Base-by-base conservation (phyloP, 2,888 invertebrate species). In the Xanthia icteritia region DNA sequence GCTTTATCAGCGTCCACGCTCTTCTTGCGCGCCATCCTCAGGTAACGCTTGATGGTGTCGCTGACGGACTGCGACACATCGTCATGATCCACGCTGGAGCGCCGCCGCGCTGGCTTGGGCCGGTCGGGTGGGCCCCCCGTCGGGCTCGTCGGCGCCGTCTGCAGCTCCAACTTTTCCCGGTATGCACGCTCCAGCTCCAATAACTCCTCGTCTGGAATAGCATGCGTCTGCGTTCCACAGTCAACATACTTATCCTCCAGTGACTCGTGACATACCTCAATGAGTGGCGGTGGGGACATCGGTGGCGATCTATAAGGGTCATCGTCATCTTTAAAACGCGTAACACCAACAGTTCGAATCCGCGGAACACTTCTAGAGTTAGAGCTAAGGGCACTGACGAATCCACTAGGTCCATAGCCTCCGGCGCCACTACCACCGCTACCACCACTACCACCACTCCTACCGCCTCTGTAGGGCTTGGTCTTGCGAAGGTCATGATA, bases 1-100 rank as follows among this genome's bases (percentile, higher is more conserved):
- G 97, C 97, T 92, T 98, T 98, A 86, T 98, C 98, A 4, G 98
- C 97, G 92, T 98, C 98, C 17, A 98, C 97, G 90, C 98, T 98
- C 91, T 99, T 99, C 92, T 99, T 99, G 56, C 99, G 97, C 13
- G 98, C 98, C 98, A 99, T 99, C 77, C 98, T 97, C 70, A 99
- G 94, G 93, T 99, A 99, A 17, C 98, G 97, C 93, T 98, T 98
- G 81, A 99, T 98, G 85, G 98, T 98, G 91, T 98, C 98, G 91
- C 98, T 98, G 45, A 99, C 98, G 1, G 98, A 98, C 82, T 98
- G 98, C 0, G 98, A 98, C 0, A 98, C 97, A 90, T 98, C 98
- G 90, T 98, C 98, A 92, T 98, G 98, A 91, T 98, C 98, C 23
- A 98, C 98, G 91, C 98, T 98, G 88, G 98, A 98, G 88, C 98